Evolutionary conservation across 1,140 invertebrate species (phyloP).

Genomic region (Drosophila serrata): DNA sequence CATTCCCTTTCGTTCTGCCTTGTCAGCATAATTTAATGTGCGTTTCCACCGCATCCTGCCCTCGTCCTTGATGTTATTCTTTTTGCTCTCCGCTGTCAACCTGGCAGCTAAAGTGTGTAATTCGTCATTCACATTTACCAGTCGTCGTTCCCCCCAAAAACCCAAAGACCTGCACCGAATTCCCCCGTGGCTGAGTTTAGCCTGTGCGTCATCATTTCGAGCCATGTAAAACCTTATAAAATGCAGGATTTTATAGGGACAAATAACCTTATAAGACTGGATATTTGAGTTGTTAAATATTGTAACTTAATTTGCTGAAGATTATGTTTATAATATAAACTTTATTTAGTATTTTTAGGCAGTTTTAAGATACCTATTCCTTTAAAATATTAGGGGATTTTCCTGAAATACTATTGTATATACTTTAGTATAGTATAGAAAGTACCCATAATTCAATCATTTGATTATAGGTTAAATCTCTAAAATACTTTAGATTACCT

Average conservation of each 20-base stretch:
- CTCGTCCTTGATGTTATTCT: slow-evolving; percentile 26
- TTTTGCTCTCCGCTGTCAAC: slow-evolving; percentile 57
- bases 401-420: no score
- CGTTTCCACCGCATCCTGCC: slow-evolving; percentile 20
- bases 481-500: no score
- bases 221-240: slow-evolving; percentile 31
- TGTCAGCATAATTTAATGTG: slow-evolving; percentile 80
- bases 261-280: slow-evolving; percentile 7
- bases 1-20: slow-evolving; percentile 33
- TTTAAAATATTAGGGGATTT: no score
- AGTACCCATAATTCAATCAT: no score
- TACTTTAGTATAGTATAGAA: no score
- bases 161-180: background rate
- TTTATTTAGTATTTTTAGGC: background rate
- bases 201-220: slow-evolving; percentile 40
- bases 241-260: slow-evolving; percentile 13
- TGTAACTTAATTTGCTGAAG: background rate
- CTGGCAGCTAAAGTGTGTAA: slow-evolving; percentile 78
- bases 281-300: slow-evolving; percentile 2
- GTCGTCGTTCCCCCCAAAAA: background rate
- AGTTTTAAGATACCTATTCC: no score
- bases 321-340: background rate
- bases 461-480: no score
- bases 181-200: background rate
- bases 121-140: slow-evolving; percentile 77